phyloP scores from a whole-genome alignment of 1,140 invertebrate species.

The Drosophila grimshawi region DNA sequence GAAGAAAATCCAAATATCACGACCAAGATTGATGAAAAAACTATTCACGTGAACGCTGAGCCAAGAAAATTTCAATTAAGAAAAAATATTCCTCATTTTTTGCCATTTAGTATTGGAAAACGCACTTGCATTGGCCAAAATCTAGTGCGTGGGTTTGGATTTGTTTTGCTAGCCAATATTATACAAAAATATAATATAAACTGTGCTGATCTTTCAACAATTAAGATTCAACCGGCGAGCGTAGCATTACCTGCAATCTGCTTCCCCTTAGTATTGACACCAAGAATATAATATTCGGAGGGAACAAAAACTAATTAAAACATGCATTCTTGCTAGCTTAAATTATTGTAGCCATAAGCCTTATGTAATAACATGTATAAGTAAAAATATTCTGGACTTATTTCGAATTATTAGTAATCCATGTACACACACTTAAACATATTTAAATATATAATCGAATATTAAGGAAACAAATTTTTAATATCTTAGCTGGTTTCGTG shows the following conservation, averaged over 20 bases:
- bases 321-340: constrained; percentile 6
- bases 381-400: too few species aligned
- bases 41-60: neutral
- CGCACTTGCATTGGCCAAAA: constrained; percentile 95
- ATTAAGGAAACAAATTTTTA: too few species aligned
- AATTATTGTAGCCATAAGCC: neutral
- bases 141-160: constrained; percentile 90
- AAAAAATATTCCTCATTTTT: constrained; percentile 89
- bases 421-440: too few species aligned
- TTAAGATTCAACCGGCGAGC: constrained; percentile 87
- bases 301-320: neutral
- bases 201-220: constrained; percentile 85
- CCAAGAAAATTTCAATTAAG: constrained; percentile 69
- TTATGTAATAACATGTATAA: too few species aligned
- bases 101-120: constrained; percentile 94
- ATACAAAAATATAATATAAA: constrained; percentile 90
- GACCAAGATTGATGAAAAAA: constrained; percentile 3
- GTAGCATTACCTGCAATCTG: constrained; percentile 89
- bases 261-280: constrained; percentile 84
- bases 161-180: constrained; percentile 90
- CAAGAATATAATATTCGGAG: constrained; percentile 35
- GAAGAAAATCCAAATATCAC: neutral
- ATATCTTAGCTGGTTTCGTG: too few species aligned
- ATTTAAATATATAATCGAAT: too few species aligned
- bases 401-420: too few species aligned